A percentile compares a stretch with the other conserved stretches of the same genome.
phyloP scores from a whole-genome alignment of 2,888 invertebrate species.

The Eledone cirrhosa region DNA sequence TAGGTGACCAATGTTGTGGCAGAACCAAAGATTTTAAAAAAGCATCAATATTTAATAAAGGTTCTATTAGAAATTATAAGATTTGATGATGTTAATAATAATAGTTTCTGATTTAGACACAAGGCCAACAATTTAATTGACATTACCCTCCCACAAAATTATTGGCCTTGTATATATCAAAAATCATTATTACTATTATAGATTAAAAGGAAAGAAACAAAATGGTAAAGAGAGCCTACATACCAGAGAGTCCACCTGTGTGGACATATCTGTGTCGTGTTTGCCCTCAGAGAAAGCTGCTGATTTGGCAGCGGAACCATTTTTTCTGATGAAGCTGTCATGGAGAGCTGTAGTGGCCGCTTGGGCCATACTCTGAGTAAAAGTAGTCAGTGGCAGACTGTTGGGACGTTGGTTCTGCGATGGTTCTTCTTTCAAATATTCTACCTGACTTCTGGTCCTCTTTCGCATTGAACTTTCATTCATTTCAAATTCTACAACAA shows the following conservation, averaged over 20 bases:
- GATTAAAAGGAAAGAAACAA: background rate
- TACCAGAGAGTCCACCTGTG: conserved; percentile 23
- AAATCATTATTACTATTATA: too few relatives aligned
- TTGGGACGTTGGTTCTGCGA: too few relatives aligned
- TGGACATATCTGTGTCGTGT: conserved; percentile 25
- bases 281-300: conserved; percentile 7
- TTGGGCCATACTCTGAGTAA: conserved; percentile 17
- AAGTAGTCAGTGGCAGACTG: too few relatives aligned
- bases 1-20: too few relatives aligned
- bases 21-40: too few relatives aligned
- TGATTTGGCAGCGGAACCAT: background rate
- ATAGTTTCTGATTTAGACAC: too few relatives aligned
- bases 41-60: too few relatives aligned
- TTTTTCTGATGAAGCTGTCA: conserved; percentile 5
- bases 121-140: too few relatives aligned
- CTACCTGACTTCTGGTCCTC: conserved; percentile 26
- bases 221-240: background rate
- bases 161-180: too few relatives aligned
- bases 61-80: too few relatives aligned
- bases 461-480: conserved; percentile 18
- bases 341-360: conserved; percentile 17
- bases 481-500: background rate
- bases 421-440: background rate
- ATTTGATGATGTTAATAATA: too few relatives aligned
- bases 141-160: too few relatives aligned